phyloP scores from a whole-genome alignment of 2,113 vertebrate species.

The Danio rerio region DNA sequence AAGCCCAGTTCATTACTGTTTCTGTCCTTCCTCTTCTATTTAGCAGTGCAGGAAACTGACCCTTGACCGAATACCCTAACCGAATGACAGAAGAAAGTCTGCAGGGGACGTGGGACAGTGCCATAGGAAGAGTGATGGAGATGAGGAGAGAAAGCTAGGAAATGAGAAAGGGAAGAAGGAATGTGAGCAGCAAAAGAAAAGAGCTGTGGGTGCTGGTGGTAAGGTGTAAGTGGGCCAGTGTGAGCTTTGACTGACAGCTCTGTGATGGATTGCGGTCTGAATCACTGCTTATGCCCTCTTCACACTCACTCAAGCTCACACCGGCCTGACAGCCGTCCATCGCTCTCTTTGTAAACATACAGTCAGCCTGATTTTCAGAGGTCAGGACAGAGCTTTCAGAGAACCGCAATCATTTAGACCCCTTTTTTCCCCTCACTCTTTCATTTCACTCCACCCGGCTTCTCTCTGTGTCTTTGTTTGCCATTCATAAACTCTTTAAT shows the following conservation, averaged over 20 bases:
- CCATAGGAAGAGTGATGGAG: slow-evolving; percentile 52
- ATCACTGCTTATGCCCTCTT: slow-evolving; percentile 54
- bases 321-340: slow-evolving; percentile 47
- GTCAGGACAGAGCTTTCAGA: slow-evolving; percentile 38
- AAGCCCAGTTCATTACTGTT: slow-evolving; percentile 2
- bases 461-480: slow-evolving; percentile 15
- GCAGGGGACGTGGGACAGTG: slow-evolving; percentile 36
- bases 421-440: not conserved
- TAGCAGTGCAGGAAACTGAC: slow-evolving; percentile 26
- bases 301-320: slow-evolving; percentile 40
- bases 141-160: slow-evolving; percentile 57
- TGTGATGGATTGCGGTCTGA: slow-evolving; percentile 56
- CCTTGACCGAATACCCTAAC: not conserved
- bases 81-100: slow-evolving; percentile 51
- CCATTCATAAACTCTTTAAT: slow-evolving; percentile 34
- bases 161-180: slow-evolving; percentile 48
- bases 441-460: not conserved
- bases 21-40: slow-evolving; percentile 12
- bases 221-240: slow-evolving; percentile 37
- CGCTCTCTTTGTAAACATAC: slow-evolving; percentile 58
- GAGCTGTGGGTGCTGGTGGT: slow-evolving; percentile 11
- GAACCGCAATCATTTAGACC: slow-evolving; percentile 30
- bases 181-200: slow-evolving; percentile 45
- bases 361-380: slow-evolving; percentile 48
- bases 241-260: slow-evolving; percentile 32